These are phyloP conservation scores for Brachypalpus laphriformis DNA, from an alignment of 2,888 invertebrate species.

Conservation along the genomic window DNA sequence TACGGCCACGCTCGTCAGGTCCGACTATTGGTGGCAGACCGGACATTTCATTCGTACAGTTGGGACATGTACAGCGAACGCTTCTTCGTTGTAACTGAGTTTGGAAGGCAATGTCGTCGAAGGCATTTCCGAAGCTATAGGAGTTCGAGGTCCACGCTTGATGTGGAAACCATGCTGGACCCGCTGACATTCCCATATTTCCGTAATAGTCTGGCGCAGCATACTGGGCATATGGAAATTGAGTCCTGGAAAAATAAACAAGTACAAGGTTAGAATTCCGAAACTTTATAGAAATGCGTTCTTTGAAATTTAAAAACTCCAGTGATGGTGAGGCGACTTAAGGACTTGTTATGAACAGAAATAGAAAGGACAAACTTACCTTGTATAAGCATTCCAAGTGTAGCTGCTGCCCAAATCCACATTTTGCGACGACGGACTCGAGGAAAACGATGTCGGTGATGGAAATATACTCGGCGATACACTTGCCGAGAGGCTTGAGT, in stretches of 20 bases:
- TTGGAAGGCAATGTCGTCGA: constrained; percentile 82
- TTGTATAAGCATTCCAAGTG: constrained; percentile 80
- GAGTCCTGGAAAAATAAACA: constrained; percentile 76
- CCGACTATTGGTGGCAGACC: constrained; percentile 89
- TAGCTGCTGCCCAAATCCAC: constrained; percentile 75
- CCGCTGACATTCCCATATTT: constrained; percentile 80
- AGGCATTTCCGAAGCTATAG: constrained; percentile 80
- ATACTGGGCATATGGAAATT: constrained; percentile 82
- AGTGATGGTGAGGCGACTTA: not conserved
- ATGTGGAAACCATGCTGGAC: constrained; percentile 80
- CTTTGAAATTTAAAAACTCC: no score
- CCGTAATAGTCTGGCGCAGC: constrained; percentile 81
- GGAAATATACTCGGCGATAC: constrained; percentile 82
- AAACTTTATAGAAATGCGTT: not conserved
- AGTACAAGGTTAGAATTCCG: not conserved
- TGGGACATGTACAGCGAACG: constrained; percentile 91
- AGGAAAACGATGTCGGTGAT: constrained; percentile 81
- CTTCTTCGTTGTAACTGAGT: constrained; percentile 87
- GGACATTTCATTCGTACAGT: constrained; percentile 90
- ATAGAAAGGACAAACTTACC: constrained; percentile 76
- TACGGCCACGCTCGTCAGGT: constrained; percentile 90
- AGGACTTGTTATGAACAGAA: not conserved
- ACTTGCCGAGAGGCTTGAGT: constrained; percentile 81
- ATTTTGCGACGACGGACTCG: constrained; percentile 79
- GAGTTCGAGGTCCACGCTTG: constrained; percentile 81